Evolutionary conservation across 2,113 vertebrate genomes (phyloP).

Genomic region (Ailurus styani): DNA sequence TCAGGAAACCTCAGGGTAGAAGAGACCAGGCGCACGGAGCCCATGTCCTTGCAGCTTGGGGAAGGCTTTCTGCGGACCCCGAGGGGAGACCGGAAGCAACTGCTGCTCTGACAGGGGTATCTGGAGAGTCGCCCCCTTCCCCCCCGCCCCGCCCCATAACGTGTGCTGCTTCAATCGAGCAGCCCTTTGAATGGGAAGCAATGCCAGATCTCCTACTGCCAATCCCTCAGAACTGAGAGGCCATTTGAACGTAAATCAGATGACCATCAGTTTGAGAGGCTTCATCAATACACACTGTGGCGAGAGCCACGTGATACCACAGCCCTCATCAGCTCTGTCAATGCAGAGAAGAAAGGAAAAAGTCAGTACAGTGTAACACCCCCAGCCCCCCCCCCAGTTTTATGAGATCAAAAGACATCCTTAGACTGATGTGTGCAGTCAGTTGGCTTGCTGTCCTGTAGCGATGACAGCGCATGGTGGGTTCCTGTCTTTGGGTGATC

Average conservation of each 20-base stretch:
- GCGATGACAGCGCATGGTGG: not conserved
- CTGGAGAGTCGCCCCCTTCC: too few species aligned
- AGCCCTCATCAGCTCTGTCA: not conserved
- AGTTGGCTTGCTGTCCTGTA: not conserved
- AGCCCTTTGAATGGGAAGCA: not conserved
- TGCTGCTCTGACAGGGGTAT: not conserved
- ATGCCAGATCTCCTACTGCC: not conserved
- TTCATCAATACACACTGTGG: not conserved
- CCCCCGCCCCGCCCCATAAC: not conserved
- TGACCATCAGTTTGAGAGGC: not conserved
- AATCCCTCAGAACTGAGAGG: not conserved
- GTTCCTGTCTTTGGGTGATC: not conserved
- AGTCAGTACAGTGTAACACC: not conserved
- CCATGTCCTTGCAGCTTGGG: not conserved
- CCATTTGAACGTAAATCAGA: not conserved
- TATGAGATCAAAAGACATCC: not conserved
- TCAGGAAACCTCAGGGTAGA: not conserved
- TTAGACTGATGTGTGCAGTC: not conserved
- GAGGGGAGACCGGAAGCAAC: too few species aligned
- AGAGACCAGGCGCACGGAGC: not conserved
- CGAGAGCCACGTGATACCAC: not conserved
- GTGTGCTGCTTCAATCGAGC: not conserved
- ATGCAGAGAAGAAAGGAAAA: conserved; percentile 6
- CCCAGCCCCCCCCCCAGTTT: not conserved
- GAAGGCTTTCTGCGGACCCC: not conserved